Evolutionary conservation across 1,140 invertebrate genomes (phyloP).

Genomic region (Limonius californicus): DNA sequence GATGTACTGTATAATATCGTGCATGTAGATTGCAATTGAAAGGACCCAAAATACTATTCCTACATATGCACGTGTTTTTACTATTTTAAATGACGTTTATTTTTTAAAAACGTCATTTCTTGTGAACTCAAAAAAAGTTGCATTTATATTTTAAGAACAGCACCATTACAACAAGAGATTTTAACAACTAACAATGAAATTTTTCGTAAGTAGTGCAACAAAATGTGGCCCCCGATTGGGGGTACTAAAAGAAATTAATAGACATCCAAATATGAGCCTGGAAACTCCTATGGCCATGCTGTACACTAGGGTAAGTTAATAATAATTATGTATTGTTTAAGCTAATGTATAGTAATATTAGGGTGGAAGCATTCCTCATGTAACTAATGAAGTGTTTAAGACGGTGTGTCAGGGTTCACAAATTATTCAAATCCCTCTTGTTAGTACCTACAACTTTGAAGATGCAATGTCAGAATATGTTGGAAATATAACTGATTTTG

Average conservation of each 20-base stretch:
- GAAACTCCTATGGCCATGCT: slow-evolving; percentile 54
- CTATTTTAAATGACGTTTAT: too few species aligned
- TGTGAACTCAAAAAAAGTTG: too few species aligned
- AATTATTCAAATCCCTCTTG: slow-evolving; percentile 56
- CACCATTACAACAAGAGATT: too few species aligned
- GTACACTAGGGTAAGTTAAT: slow-evolving; percentile 51
- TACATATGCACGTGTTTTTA: too few species aligned
- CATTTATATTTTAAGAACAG: too few species aligned
- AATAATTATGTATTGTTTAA: neutral
- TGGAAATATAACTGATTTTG: slow-evolving; percentile 54
- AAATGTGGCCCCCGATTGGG: slow-evolving; percentile 54
- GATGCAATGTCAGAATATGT: slow-evolving; percentile 52
- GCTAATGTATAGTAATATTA: slow-evolving; percentile 31
- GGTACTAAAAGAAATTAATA: slow-evolving; percentile 48
- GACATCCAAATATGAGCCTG: slow-evolving; percentile 46
- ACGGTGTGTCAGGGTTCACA: slow-evolving; percentile 51
- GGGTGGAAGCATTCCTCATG: slow-evolving; percentile 61
- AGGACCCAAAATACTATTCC: too few species aligned
- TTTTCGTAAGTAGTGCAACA: slow-evolving; percentile 49
- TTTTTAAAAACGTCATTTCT: too few species aligned
- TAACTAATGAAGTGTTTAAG: slow-evolving; percentile 63
- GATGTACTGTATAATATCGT: too few species aligned
- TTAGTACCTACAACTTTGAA: slow-evolving; percentile 53
- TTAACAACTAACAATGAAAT: slow-evolving; percentile 54
- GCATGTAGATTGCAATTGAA: too few species aligned